A percentile compares a stretch with the other conserved stretches of the same genome.
Conservation (phyloP, 2,113 vertebrate species). For the Campylorhamphus procurvoides region DNA sequence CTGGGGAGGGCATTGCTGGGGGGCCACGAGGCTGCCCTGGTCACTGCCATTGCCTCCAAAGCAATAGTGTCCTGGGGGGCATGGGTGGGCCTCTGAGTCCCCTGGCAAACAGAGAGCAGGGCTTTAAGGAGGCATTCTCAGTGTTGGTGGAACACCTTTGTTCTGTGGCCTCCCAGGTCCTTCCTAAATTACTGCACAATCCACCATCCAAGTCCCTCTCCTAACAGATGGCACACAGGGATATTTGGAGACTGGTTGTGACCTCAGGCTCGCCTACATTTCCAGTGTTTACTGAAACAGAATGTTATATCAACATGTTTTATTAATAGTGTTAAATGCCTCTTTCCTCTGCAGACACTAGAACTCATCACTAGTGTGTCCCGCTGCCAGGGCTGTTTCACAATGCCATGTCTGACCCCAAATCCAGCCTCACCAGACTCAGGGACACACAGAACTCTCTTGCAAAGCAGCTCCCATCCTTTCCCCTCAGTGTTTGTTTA, state of each 20-base stretch:
- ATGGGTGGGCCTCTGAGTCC: conserved; percentile 66
- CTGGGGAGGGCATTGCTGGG: conserved; percentile 80
- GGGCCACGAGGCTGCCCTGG: conserved; percentile 47
- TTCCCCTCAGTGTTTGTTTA: background rate
- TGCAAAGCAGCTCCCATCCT: background rate
- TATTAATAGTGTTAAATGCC: background rate
- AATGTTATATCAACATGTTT: no score
- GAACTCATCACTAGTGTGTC: background rate
- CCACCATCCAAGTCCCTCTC: background rate
- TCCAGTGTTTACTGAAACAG: background rate
- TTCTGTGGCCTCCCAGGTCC: background rate
- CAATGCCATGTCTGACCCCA: rapidly evolving
- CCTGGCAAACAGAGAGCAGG: conserved; percentile 65
- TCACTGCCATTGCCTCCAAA: conserved; percentile 70
- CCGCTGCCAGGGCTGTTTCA: background rate
- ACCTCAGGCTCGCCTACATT: background rate
- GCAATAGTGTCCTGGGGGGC: conserved; percentile 86
- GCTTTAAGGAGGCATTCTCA: background rate
- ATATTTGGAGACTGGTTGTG: background rate
- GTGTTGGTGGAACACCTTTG: background rate
- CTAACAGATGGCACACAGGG: background rate
- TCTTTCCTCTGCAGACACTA: background rate
- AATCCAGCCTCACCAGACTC: background rate
- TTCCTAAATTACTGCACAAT: background rate
- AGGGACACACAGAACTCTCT: no score